A percentile compares a stretch with the other conserved stretches of the same genome.
Evolutionary conservation across 2,797 vertebrate species (phyloP).

Genomic region (Melanotaenia parkinsoni): DNA sequence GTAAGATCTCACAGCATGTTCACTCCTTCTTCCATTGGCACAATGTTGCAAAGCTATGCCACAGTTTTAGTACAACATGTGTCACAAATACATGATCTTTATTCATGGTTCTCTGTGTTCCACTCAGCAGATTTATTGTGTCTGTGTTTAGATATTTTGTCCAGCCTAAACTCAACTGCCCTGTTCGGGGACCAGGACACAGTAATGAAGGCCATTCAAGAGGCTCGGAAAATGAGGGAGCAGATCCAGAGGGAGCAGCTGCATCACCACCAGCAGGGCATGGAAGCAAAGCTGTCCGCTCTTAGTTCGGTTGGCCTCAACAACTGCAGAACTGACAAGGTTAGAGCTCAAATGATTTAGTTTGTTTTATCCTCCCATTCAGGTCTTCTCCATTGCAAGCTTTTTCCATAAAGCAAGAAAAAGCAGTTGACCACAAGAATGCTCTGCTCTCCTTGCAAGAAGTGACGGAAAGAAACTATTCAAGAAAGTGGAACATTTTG

Average conservation of each 20-base stretch:
- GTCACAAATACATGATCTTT: conserved; percentile 12
- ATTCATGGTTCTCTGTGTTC: background rate
- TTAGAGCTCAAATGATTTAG: conserved; percentile 64
- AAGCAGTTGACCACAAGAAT: conserved; percentile 41
- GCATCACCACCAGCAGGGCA: conserved; percentile 90
- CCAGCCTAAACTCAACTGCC: conserved; percentile 98
- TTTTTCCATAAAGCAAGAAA: conserved; percentile 31
- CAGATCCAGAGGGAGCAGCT: conserved; percentile 96
- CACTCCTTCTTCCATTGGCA: conserved; percentile 21
- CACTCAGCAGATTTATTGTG: conserved; percentile 12
- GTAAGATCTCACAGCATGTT: conserved; percentile 77
- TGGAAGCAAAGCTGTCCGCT: conserved; percentile 93
- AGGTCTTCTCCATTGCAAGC: conserved; percentile 26
- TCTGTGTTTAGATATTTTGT: conserved; percentile 91
- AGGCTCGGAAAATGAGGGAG: conserved; percentile 99
- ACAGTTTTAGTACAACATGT: background rate
- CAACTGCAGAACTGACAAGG: conserved; percentile 93
- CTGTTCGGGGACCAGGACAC: conserved; percentile 99
- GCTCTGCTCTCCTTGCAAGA: conserved; percentile 35
- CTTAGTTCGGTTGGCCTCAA: conserved; percentile 93
- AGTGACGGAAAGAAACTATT: conserved; percentile 60
- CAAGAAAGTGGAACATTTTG: conserved; percentile 73
- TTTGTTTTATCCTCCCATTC: conserved; percentile 20
- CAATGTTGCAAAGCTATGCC: background rate
- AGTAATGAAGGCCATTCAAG: conserved; percentile 99